phyloP scores from a whole-genome alignment of 1,140 invertebrate species.

The Lethrus apterus region DNA sequence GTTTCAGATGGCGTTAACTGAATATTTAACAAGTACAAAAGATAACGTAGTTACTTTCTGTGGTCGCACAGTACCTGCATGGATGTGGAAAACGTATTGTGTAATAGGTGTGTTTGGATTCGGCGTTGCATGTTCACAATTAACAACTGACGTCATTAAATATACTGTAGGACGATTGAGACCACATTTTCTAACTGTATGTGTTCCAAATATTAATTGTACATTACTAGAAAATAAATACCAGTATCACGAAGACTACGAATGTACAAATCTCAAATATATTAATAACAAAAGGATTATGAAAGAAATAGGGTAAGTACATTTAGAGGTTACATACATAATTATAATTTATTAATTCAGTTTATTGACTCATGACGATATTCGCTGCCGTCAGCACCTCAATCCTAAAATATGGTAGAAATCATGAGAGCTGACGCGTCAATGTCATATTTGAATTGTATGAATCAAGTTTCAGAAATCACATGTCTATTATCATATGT shows the following conservation, averaged over 20 bases:
- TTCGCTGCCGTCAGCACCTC: too few relatives aligned
- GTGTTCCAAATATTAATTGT: constrained; percentile 57
- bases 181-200: constrained; percentile 84
- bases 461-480: too few relatives aligned
- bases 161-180: constrained; percentile 84
- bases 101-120: constrained; percentile 75
- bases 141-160: constrained; percentile 84
- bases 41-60: constrained; percentile 43
- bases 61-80: constrained; percentile 55
- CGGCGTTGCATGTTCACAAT: constrained; percentile 72
- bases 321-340: constrained; percentile 5
- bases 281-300: constrained; percentile 38
- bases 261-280: constrained; percentile 50
- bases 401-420: too few relatives aligned
- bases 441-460: too few relatives aligned
- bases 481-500: too few relatives aligned
- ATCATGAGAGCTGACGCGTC: too few relatives aligned
- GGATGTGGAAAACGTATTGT: constrained; percentile 65
- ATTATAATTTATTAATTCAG: too few relatives aligned
- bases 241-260: constrained; percentile 58
- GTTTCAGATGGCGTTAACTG: constrained; percentile 56
- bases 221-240: constrained; percentile 46
- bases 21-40: constrained; percentile 48
- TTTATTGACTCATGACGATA: too few relatives aligned
- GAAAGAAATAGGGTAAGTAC: constrained; percentile 58